Evolutionary conservation across 2,113 vertebrate genomes (phyloP).

Genomic region (Cochlearius cochlearius): DNA sequence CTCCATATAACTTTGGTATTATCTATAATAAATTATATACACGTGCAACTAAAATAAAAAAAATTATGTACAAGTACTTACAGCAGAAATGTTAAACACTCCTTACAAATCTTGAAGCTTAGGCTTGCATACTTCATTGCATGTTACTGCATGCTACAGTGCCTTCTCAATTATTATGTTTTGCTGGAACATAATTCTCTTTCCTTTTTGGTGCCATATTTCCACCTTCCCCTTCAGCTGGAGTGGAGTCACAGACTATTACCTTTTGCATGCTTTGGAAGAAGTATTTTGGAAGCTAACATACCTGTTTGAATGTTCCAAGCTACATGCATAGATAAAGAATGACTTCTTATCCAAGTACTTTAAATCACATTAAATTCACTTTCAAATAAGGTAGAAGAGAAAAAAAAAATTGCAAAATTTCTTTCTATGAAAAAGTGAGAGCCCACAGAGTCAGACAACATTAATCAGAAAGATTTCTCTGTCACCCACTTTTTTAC

Average conservation of each 20-base stretch:
- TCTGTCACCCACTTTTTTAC: background rate
- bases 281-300: background rate
- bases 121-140: background rate
- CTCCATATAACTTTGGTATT: background rate
- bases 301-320: background rate
- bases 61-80: background rate
- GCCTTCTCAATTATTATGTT: background rate
- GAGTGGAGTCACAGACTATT: background rate
- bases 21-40: background rate
- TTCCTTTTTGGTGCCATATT: background rate
- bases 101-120: background rate
- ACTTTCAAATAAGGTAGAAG: background rate
- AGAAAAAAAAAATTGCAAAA: background rate
- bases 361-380: background rate
- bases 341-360: background rate
- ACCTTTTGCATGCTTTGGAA: background rate
- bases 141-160: background rate
- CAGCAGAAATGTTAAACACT: background rate
- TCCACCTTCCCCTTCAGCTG: background rate
- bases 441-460: background rate
- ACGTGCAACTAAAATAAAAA: background rate
- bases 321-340: background rate
- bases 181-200: background rate
- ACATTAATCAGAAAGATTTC: background rate
- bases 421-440: background rate